Evolutionary conservation across 2,797 vertebrate genomes (phyloP), one percentile per base, ranked within the genome.

Genomic region (Arremon brunneinucha): DNA sequence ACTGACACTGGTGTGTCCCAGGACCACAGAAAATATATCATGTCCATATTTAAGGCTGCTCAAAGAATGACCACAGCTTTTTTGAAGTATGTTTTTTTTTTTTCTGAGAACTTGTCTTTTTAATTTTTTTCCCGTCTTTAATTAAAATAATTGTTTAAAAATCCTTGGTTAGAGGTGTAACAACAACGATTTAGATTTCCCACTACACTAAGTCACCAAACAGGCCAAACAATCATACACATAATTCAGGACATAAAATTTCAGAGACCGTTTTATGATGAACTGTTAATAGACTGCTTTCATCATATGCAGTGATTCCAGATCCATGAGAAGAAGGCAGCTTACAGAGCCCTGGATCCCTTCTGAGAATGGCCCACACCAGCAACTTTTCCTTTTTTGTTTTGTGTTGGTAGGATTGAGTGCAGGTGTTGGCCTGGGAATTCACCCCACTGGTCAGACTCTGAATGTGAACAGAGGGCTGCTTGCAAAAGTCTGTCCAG

Each of bases 191-290:
- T 80, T 87, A 71, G 47, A 71, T 50, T 90, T 83, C 43, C 27
- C 53, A 47, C 34, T 60, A 18, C 22, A 41, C 16, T 50, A 72
- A 84, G 60, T 43, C 71, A 60, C 56, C 35, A 64, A 87, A 77
- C n/a, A 78, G 62, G 89, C 76, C 71, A 69, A 87, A n/a, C 43
- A 83, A 75, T 89, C 21, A 7, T 79, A 81, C 34, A 37, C n/a
- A 43, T 94, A 79, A 94, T 84, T 94, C 55, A 84, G 90, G 47
- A 82, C 55, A 49, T 81, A 69, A 90, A 90, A 83, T 92, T 43
- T 89, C 81, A 5, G 26, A 75, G 84, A 32, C 20, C 43, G 59
- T 83, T 94, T 93, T 72, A 59, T 65, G 70, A 72, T 65, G 80
- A 76, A 24, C 85, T 88, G 74, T 81, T 94, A 69, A 79, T 39